phyloP scores from a whole-genome alignment of 2,888 invertebrate species.

The Mamestra brassicae region DNA sequence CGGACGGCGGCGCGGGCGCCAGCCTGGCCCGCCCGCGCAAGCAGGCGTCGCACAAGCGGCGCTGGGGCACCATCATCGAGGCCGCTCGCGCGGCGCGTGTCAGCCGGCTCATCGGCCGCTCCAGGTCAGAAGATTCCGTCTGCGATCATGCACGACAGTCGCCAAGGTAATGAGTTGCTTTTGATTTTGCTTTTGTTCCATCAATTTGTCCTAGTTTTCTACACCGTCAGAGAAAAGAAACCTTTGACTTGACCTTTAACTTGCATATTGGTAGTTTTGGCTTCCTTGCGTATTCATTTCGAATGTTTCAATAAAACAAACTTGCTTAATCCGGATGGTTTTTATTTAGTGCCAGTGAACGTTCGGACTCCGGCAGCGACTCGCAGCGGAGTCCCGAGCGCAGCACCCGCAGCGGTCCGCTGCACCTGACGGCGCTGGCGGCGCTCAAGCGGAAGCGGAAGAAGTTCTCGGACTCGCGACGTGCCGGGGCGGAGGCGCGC shows the following conservation, averaged over 20 bases:
- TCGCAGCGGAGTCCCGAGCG: constrained; percentile 92
- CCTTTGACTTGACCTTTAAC: background rate
- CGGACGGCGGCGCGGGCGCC: constrained; percentile 77
- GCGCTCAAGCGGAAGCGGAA: constrained; percentile 95
- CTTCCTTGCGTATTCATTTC: constrained; percentile 17
- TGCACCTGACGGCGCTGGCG: constrained; percentile 92
- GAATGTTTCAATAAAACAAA: background rate
- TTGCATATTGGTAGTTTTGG: constrained; percentile 2
- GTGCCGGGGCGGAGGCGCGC: constrained; percentile 84
- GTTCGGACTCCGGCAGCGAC: constrained; percentile 93
- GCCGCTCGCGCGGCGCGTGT: constrained; percentile 96
- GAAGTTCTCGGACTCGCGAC: constrained; percentile 95
- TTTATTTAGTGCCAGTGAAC: constrained; percentile 89
- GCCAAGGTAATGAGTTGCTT: constrained; percentile 79
- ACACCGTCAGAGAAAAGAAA: background rate
- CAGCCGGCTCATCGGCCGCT: constrained; percentile 94
- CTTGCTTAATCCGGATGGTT: background rate
- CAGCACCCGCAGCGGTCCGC: constrained; percentile 75
- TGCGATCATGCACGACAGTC: constrained; percentile 91
- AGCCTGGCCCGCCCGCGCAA: constrained; percentile 73
- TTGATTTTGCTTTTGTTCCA: background rate
- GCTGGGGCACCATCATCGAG: constrained; percentile 96
- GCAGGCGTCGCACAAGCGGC: constrained; percentile 92
- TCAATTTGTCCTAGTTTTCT: background rate
- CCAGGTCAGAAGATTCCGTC: constrained; percentile 96